Conservation (phyloP, 2,888 invertebrate genomes). For the Anoplius nigerrimus region DNA sequence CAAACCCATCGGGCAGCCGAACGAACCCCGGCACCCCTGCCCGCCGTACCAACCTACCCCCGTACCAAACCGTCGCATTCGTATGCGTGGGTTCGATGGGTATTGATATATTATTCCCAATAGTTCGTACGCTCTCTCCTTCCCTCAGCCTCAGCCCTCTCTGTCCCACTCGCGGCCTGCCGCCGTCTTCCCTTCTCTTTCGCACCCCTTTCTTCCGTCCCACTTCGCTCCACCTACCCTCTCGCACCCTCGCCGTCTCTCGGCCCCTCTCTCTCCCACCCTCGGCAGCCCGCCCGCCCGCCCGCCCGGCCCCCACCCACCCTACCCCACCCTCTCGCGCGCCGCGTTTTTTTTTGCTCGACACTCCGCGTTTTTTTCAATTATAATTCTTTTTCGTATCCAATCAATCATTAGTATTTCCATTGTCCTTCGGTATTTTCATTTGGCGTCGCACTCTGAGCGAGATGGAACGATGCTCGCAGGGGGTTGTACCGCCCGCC, state of each 20-base stretch:
- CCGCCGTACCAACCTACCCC: constrained; percentile 43
- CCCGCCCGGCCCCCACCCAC: constrained; percentile 11
- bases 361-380: constrained; percentile 73
- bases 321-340: constrained; percentile 22
- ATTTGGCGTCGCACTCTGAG: constrained; percentile 71
- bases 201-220: constrained; percentile 18
- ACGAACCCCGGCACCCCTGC: constrained; percentile 47
- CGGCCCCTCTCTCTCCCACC: constrained; percentile 21
- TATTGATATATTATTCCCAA: constrained; percentile 76
- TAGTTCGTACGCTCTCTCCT: constrained; percentile 70
- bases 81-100: constrained; percentile 75
- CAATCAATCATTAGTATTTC: constrained; percentile 76
- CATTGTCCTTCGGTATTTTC: constrained; percentile 75
- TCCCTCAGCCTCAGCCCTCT: constrained; percentile 21
- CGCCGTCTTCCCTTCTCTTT: constrained; percentile 10
- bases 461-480: constrained; percentile 50
- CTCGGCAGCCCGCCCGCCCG: not conserved
- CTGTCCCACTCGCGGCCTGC: constrained; percentile 2
- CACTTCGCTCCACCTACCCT: constrained; percentile 28
- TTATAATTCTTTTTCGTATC: constrained; percentile 76
- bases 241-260: constrained; percentile 34
- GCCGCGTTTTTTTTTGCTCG: constrained; percentile 59
- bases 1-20: constrained; percentile 32
- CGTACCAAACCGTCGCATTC: constrained; percentile 65
- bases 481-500: constrained; percentile 26